These are phyloP conservation scores for Nasonovia ribisnigri DNA, from an alignment of 2,888 invertebrate genomes.

Conservation along the genomic window DNA sequence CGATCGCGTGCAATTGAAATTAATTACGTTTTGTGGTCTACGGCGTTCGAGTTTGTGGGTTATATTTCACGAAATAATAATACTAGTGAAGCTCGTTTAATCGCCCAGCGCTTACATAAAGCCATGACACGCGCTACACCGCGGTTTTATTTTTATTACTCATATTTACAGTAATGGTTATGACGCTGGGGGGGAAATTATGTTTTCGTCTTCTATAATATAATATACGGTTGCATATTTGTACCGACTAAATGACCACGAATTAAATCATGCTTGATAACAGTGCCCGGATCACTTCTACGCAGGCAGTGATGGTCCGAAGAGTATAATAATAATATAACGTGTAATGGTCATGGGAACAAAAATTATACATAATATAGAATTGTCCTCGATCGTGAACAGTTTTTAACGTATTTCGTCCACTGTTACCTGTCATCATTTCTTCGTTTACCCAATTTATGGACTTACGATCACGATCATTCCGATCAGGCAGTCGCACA, in stretches of 20 bases:
- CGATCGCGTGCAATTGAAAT: not conserved
- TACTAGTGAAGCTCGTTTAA: not conserved
- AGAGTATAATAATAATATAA: too few relatives aligned
- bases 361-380: too few relatives aligned
- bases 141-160: not conserved
- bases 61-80: not conserved
- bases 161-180: not conserved
- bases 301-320: too few relatives aligned
- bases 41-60: not conserved
- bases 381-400: too few relatives aligned
- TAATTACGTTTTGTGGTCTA: not conserved
- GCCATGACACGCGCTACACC: not conserved
- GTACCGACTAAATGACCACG: not conserved
- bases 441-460: too few relatives aligned
- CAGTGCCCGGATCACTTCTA: not conserved
- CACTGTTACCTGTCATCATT: too few relatives aligned
- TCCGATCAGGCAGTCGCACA: too few relatives aligned
- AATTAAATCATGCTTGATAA: not conserved
- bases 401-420: too few relatives aligned
- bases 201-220: not conserved
- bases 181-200: rapidly evolving
- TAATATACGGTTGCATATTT: not conserved
- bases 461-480: too few relatives aligned
- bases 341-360: too few relatives aligned
- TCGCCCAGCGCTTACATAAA: not conserved